Evolutionary conservation across 2,113 vertebrate genomes (phyloP).

Genomic region (Apodemus speciosus): DNA sequence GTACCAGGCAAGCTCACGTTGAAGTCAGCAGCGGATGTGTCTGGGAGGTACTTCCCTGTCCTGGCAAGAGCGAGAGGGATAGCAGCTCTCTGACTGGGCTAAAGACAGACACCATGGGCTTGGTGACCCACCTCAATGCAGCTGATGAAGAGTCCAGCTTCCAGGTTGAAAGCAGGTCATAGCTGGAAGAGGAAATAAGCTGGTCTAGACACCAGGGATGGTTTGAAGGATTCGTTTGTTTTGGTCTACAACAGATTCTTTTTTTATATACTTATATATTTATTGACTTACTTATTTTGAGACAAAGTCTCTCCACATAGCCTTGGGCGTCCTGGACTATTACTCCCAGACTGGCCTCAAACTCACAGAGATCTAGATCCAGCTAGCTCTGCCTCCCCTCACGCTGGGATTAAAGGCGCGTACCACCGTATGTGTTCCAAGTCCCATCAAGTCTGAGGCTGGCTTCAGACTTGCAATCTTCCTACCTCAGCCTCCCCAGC

Average conservation of each 20-base stretch:
- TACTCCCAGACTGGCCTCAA: background rate
- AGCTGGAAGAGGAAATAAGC: background rate
- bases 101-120: background rate
- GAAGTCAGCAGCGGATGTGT: background rate
- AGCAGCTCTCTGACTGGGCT: background rate
- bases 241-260: background rate
- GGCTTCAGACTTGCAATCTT: background rate
- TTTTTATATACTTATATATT: background rate
- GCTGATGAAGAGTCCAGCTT: background rate
- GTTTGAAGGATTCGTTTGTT: background rate
- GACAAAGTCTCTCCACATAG: background rate
- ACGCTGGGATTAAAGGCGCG: background rate
- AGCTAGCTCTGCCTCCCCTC: background rate
- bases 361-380: background rate
- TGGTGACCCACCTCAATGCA: background rate
- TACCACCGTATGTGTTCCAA: background rate
- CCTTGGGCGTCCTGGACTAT: background rate
- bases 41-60: slow-evolving; percentile 12
- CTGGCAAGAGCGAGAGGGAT: background rate
- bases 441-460: background rate
- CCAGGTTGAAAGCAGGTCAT: slow-evolving; percentile 11
- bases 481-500: background rate
- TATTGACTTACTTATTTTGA: background rate
- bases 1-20: slow-evolving; percentile 33
- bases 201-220: background rate